Evolutionary conservation across 2,888 invertebrate species (phyloP).

Genomic region (Phyto melanocephala): DNA sequence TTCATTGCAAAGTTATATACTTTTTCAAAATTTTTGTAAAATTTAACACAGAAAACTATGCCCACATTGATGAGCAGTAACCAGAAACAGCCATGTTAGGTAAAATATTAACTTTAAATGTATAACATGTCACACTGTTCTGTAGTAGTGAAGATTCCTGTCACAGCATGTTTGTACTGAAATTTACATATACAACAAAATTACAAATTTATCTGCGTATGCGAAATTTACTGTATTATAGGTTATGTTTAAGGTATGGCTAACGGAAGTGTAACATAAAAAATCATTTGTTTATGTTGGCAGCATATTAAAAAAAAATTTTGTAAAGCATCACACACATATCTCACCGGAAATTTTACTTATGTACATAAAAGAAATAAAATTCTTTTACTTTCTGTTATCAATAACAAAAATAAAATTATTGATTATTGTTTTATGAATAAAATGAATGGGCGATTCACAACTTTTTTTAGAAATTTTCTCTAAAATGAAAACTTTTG

Average conservation of each 20-base stretch:
- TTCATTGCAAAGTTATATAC: too few relatives aligned
- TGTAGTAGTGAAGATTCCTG: background rate
- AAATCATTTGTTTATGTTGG: slow-evolving; percentile 47
- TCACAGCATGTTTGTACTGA: slow-evolving; percentile 41
- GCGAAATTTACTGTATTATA: background rate
- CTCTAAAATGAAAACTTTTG: too few relatives aligned
- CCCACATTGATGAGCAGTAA: too few relatives aligned
- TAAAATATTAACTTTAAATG: background rate
- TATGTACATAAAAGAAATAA: background rate
- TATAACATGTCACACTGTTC: background rate
- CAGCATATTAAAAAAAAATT: background rate
- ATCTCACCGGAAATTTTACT: slow-evolving; percentile 42
- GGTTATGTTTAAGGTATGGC: slow-evolving; percentile 49
- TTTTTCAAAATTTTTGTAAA: too few relatives aligned
- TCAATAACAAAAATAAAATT: slow-evolving; percentile 33
- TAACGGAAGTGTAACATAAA: slow-evolving; percentile 53
- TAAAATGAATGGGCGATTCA: background rate
- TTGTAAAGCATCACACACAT: slow-evolving; percentile 10
- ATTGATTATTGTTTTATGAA: slow-evolving; percentile 38
- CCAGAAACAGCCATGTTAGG: background rate
- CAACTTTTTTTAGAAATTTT: too few relatives aligned
- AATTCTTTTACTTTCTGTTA: background rate
- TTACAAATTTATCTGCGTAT: too few relatives aligned
- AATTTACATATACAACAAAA: too few relatives aligned
- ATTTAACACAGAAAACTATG: too few relatives aligned